Evolutionary conservation across 2,888 invertebrate genomes (phyloP), one percentile per base, ranked within the genome.

Genomic region (Timandra comae): DNA sequence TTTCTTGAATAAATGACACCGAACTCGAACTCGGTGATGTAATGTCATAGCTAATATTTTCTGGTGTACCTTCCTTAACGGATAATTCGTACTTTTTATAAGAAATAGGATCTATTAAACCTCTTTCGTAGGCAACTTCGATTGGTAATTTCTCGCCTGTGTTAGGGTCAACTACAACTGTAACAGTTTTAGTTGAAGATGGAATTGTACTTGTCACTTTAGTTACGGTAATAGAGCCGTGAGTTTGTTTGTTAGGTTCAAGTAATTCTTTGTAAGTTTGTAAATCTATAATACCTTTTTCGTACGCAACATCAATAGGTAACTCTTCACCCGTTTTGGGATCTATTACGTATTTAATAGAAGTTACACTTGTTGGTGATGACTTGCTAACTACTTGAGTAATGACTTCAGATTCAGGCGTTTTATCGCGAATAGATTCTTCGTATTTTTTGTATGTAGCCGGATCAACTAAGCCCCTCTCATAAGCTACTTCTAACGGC

Each of bases 401-500:
- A 37, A 60, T 56, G 3, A 61, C 56, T 11, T 62, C 67, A 30
- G 43, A 56, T 30, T 74, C 75, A 2, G 76, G 73, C 5, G 79
- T 63, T 38, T 50, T 69, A 30, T 77, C 76, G 34, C 75, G 66
- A 24, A 77, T 60, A 4, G 87, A 85, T 27, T 84, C 81, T 47
- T 88, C 86, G 41, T 88, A 84, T 51, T 82, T 85, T 46, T 78
- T 77, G 38, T 82, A 86, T 6, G 88, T 88, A 38, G 84, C 60
- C 33, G 78, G 59, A 56, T 88, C 91, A 35, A 96, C 91, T 38
- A 92, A 71, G 4, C 94, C 95, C 40, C 91, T 87, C 62, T 92
- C 89, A 47, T 94, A 89, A 2, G 96, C 96, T 30, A 93, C 91
- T 70, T 94, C 92, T 51, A 94, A 88, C 1, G 93, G 93, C 46